phyloP scores from a whole-genome alignment of 1,140 invertebrate species.

The Drosophila azteca region DNA sequence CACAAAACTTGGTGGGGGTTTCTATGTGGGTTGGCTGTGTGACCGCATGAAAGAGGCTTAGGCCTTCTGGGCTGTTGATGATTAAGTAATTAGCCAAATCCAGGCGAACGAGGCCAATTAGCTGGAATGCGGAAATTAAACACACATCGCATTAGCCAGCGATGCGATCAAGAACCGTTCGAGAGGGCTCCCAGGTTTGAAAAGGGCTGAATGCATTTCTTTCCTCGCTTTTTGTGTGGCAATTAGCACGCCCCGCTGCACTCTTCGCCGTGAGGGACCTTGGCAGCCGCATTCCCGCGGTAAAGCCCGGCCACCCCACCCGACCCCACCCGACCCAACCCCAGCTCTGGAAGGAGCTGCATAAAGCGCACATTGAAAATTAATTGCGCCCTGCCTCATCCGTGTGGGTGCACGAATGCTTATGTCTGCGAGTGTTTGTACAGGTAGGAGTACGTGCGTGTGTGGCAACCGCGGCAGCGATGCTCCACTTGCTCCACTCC shows the following conservation, averaged over 20 bases:
- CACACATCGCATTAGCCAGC: constrained; percentile 50
- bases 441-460: constrained; percentile 41
- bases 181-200: constrained; percentile 20
- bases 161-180: constrained; percentile 46
- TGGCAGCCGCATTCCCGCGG: constrained; percentile 39
- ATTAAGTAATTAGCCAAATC: constrained; percentile 58
- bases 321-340: neutral
- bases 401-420: constrained; percentile 9
- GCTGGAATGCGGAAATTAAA: constrained; percentile 49
- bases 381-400: constrained; percentile 57
- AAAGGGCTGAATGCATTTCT: constrained; percentile 40
- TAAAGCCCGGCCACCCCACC: neutral
- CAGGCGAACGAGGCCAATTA: constrained; percentile 58
- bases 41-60: constrained; percentile 1
- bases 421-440: constrained; percentile 9
- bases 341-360: constrained; percentile 59
- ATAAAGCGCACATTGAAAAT: constrained; percentile 77
- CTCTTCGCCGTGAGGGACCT: constrained; percentile 40
- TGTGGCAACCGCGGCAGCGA: constrained; percentile 19
- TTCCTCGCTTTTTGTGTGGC: constrained; percentile 54
- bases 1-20: too few relatives aligned
- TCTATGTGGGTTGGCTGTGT: too few relatives aligned
- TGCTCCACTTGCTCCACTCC: too few relatives aligned
- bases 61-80: constrained; percentile 20
- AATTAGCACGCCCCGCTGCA: constrained; percentile 66